A percentile compares a stretch with the other conserved stretches of the same genome.
Conservation (phyloP, 2,888 invertebrate genomes). For the Cylindroiulus punctatus region DNA sequence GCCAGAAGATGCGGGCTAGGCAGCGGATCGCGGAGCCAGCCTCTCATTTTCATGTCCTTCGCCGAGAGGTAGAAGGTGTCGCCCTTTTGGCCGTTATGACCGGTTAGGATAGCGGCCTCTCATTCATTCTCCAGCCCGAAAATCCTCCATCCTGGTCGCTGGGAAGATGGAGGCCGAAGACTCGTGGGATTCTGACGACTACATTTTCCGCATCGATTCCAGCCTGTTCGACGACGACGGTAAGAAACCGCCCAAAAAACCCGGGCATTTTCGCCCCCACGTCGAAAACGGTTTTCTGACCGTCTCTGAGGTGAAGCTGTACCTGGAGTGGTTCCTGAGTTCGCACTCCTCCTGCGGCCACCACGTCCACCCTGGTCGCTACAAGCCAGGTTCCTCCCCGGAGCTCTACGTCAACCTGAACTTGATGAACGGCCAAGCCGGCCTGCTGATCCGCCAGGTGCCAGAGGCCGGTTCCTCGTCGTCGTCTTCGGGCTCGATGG, state of each 20-base stretch:
- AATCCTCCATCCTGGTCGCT: background rate
- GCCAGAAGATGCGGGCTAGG: background rate
- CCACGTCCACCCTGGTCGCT: constrained; percentile 58
- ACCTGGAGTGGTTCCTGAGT: constrained; percentile 59
- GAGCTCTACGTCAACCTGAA: constrained; percentile 57
- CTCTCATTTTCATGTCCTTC: background rate
- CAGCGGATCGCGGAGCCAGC: background rate
- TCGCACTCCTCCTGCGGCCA: constrained; percentile 58
- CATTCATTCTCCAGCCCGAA: background rate
- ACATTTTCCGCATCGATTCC: constrained; percentile 54
- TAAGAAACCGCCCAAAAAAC: too few species aligned
- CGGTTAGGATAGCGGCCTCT: background rate
- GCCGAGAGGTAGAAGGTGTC: background rate
- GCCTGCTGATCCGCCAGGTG: background rate
- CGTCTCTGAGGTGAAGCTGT: constrained; percentile 4
- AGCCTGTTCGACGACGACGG: background rate
- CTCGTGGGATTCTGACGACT: constrained; percentile 51
- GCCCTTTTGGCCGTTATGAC: background rate
- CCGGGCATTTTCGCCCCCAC: too few species aligned
- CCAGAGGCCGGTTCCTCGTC: constrained; percentile 45
- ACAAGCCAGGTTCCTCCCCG: constrained; percentile 59
- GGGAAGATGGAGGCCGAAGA: background rate
- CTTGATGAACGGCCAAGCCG: background rate
- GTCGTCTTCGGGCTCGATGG: background rate
- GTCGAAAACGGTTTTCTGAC: background rate